phyloP scores from a whole-genome alignment of 2,113 vertebrate species.

The Dermatemys mawii region DNA sequence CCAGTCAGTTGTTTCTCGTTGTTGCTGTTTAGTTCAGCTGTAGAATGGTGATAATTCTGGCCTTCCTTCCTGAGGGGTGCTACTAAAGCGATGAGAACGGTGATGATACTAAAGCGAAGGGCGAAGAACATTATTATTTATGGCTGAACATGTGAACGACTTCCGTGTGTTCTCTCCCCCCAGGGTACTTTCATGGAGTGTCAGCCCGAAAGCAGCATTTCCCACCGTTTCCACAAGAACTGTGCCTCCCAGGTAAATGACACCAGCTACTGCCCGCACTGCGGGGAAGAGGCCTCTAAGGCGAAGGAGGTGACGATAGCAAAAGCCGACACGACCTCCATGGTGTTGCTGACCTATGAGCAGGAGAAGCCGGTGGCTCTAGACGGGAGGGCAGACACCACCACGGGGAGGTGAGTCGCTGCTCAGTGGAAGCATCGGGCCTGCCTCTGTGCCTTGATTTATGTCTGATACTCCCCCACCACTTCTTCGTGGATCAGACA shows the following conservation, averaged over 20 bases:
- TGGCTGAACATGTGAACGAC: not conserved
- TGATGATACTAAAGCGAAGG: not conserved
- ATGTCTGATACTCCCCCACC: accelerated
- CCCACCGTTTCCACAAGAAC: constrained; percentile 93
- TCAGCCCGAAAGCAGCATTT: constrained; percentile 92
- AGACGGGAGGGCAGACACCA: constrained; percentile 95
- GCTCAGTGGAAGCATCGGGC: not conserved
- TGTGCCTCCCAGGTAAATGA: constrained; percentile 91
- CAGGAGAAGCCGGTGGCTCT: constrained; percentile 71
- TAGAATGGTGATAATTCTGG: constrained; percentile 65
- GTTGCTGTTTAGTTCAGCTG: constrained; percentile 55
- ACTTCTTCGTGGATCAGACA: not conserved
- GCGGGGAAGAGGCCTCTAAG: constrained; percentile 91
- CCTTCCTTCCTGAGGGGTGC: constrained; percentile 51
- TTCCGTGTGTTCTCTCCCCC: constrained; percentile 49
- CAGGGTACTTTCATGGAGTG: constrained; percentile 98
- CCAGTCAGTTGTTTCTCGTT: constrained; percentile 33
- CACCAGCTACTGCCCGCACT: constrained; percentile 94
- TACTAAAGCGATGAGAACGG: constrained; percentile 35
- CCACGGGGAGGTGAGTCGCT: constrained; percentile 87
- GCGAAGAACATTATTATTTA: accelerated
- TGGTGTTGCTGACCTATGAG: constrained; percentile 77
- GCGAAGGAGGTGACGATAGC: constrained; percentile 89
- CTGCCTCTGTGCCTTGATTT: accelerated
- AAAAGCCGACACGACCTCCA: constrained; percentile 89